phyloP scores from a whole-genome alignment of 2,888 invertebrate species.

The Lobophora halterata region DNA sequence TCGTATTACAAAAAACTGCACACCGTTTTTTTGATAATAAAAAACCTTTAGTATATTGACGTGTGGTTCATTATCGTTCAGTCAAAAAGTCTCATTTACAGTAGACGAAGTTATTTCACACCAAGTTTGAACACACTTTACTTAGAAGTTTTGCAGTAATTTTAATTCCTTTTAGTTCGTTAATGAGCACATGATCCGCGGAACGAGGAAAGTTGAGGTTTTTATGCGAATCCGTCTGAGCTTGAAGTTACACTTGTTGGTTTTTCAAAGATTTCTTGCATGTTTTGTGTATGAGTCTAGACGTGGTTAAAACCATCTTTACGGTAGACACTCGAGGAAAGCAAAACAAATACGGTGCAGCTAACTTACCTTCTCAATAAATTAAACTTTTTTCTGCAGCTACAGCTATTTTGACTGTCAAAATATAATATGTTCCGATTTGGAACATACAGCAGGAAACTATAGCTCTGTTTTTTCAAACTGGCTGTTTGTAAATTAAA shows the following conservation, averaged over 20 bases:
- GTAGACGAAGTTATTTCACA: constrained; percentile 3
- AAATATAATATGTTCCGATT: too few species aligned
- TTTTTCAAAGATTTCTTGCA: constrained; percentile 8
- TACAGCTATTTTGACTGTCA: too few species aligned
- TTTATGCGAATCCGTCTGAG: constrained; percentile 4
- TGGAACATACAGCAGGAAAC: too few species aligned
- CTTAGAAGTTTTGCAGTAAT: constrained; percentile 10
- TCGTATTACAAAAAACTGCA: too few species aligned
- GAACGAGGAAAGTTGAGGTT: constrained; percentile 13
- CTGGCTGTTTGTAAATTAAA: too few species aligned
- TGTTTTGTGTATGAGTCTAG: constrained; percentile 15
- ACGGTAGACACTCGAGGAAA: too few species aligned
- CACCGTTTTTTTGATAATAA: too few species aligned
- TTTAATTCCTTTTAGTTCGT: constrained; percentile 17
- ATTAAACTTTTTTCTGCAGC: too few species aligned
- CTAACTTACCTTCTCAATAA: too few species aligned
- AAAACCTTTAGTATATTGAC: constrained; percentile 1
- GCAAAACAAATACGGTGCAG: too few species aligned
- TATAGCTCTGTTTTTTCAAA: too few species aligned
- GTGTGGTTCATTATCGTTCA: not conserved
- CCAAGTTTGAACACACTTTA: constrained; percentile 35
- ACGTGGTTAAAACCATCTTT: too few species aligned
- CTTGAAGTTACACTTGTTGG: constrained; percentile 5
- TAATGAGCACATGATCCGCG: constrained; percentile 19
- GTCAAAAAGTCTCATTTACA: not conserved